Base-by-base conservation (phyloP, 2,888 invertebrate species). In the Isotomurus palustris region DNA sequence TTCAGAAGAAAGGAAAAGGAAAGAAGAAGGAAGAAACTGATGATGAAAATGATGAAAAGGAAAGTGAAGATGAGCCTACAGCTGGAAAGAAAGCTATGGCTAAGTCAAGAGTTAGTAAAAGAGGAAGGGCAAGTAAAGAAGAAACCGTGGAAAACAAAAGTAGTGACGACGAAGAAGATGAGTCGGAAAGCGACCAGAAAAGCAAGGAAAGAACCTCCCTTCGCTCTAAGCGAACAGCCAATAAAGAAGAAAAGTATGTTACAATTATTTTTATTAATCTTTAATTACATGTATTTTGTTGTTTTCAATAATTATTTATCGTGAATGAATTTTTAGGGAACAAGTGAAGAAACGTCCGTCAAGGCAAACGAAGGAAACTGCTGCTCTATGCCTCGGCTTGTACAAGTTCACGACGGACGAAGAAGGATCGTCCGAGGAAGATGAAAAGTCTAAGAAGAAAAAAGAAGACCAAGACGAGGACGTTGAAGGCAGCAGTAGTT, bases 331-430 rank as follows among this genome's bases (percentile, higher is more conserved):
- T 50, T 21, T 6, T 51, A 19, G 41, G 10, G 36, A 58, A 14
- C 10, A 14, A 22, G 4, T 24, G 6, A 25, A 27, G 27, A 47
- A 65, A 19, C 58, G 72, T n/a, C 72, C 72, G 3, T 64, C 82
- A 10, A 78, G 87, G 32, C 86, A 85, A 74, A 86, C 86, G 0
- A 87, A 87, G 74, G 85, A 86, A 75, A 85, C 85, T 24, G 86
- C 86, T 1, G 81, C 85, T 6, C 81, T 85, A 53, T 86, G 85
- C 67, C 84, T 87, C 83, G 86, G 86, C 71, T 81, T 86, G 63
- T 78, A 87, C 47, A 84, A 84, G 3, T 76, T 86, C 50, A 82
- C 83, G 21, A 78, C 82, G 65, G 82, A 82, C 25, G 82, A 82
- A 49, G 80, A 81, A 57, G 40, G 19, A n/a, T n/a, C n/a, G n/a